These are phyloP conservation scores for Allolobophora icterica DNA, from an alignment of 2,888 invertebrate species.

Conservation along the genomic window DNA sequence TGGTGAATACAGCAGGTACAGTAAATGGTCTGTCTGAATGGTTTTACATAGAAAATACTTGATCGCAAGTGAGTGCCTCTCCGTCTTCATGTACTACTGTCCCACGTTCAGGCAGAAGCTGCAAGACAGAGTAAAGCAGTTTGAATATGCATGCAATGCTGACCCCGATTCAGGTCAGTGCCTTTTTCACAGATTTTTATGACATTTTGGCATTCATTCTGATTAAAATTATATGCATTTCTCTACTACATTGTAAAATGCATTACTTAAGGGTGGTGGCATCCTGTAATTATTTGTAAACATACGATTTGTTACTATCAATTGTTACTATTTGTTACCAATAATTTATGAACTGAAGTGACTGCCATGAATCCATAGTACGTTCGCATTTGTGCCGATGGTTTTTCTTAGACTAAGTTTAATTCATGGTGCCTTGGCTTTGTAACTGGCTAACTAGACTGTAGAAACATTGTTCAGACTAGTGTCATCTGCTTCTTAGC, in stretches of 20 bases:
- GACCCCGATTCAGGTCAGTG: not conserved
- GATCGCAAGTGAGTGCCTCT: conserved; percentile 4
- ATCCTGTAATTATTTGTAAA: too few species aligned
- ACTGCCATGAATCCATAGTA: not conserved
- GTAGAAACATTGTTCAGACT: not conserved
- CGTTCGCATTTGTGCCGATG: not conserved
- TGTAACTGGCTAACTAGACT: too few species aligned
- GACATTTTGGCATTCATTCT: not conserved
- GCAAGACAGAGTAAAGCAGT: not conserved
- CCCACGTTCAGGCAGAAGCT: not conserved
- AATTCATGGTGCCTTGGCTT: not conserved
- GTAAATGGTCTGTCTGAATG: not conserved
- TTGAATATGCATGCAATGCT: conserved; percentile 17
- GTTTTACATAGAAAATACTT: conserved; percentile 17
- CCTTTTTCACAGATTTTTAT: not conserved
- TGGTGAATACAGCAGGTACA: not conserved
- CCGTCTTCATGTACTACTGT: conserved; percentile 5
- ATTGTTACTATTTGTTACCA: conserved; percentile 13
- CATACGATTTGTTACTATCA: too few species aligned
- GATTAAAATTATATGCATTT: not conserved
- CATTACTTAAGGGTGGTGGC: too few species aligned
- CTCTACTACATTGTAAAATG: too few species aligned
- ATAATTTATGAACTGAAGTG: not conserved
- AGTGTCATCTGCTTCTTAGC: not conserved
- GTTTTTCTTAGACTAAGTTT: not conserved